These are phyloP conservation scores for Hoplodrina ambigua DNA, from an alignment of 2,888 invertebrate genomes.

Conservation along the genomic window DNA sequence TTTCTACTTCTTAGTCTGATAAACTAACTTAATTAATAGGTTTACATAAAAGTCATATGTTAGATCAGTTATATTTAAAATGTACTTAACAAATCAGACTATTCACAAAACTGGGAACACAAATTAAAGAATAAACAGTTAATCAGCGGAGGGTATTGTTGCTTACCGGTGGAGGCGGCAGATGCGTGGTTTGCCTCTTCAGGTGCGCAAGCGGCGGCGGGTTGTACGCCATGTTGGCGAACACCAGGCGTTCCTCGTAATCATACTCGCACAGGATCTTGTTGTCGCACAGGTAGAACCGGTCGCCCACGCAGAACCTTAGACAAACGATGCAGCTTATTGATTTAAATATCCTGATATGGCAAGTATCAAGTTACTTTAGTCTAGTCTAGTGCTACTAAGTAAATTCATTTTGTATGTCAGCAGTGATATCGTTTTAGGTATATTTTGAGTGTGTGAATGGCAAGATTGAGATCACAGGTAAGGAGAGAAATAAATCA, in stretches of 20 bases:
- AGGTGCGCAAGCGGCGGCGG: conserved; percentile 95
- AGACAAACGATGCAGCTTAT: conserved; percentile 57
- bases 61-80: not conserved
- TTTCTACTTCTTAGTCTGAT: not conserved
- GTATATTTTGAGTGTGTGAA: not conserved
- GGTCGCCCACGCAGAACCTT: conserved; percentile 99
- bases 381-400: conserved; percentile 23
- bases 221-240: conserved; percentile 98
- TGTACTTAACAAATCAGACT: too few relatives aligned
- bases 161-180: conserved; percentile 91
- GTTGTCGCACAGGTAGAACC: conserved; percentile 99
- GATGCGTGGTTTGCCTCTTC: conserved; percentile 92
- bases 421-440: not conserved
- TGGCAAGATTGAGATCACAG: not conserved
- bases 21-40: not conserved
- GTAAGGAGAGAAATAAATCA: too few relatives aligned
- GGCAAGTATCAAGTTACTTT: conserved; percentile 55
- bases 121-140: not conserved
- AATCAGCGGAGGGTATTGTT: conserved; percentile 4
- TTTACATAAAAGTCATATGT: too few relatives aligned
- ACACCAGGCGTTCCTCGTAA: conserved; percentile 98
- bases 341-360: conserved; percentile 59
- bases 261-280: conserved; percentile 99
- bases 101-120: not conserved
- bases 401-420: conserved; percentile 14